Conservation (phyloP, 23 tunicate species). For the Aplidium turbinatum region DNA sequence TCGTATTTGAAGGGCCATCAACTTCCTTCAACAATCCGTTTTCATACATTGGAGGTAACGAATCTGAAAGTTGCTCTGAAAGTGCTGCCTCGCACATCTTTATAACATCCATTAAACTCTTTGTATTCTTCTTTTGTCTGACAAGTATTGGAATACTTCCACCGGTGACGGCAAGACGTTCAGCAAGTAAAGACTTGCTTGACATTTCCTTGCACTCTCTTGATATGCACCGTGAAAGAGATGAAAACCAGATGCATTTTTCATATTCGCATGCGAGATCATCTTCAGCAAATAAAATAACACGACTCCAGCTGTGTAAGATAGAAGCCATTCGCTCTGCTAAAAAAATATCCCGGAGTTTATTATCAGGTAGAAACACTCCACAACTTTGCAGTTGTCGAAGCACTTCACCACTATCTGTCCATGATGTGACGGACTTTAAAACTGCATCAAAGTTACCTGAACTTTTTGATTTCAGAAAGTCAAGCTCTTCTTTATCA, state of each 20-base stretch:
- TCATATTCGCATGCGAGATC: background rate
- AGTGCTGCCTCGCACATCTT: background rate
- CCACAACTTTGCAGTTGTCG: conserved; percentile 15
- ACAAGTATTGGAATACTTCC: conserved; percentile 46
- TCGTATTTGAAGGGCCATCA: conserved; percentile 11
- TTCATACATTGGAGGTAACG: conserved; percentile 15
- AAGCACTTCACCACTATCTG: background rate
- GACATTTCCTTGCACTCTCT: conserved; percentile 1
- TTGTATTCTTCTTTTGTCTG: conserved; percentile 1
- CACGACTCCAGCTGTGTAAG: conserved; percentile 71
- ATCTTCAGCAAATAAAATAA: conserved; percentile 32
- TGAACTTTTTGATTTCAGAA: conserved; percentile 31
- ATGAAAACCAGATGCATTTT: conserved; percentile 31
- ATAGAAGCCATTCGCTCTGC: conserved; percentile 68
- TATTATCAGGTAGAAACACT: conserved; percentile 32
- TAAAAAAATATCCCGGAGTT: conserved; percentile 14
- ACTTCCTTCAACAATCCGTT: conserved; percentile 32
- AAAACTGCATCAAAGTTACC: conserved; percentile 16
- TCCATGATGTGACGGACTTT: background rate
- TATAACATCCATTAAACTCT: background rate
- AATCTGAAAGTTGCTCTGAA: background rate
- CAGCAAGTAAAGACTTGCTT: conserved; percentile 23
- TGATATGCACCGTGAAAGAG: conserved; percentile 11
- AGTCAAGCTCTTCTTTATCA: conserved; percentile 26
- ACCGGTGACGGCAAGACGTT: conserved; percentile 35